phyloP scores from a whole-genome alignment of 2,888 invertebrate genomes.

The Oscheius myriophilus region DNA sequence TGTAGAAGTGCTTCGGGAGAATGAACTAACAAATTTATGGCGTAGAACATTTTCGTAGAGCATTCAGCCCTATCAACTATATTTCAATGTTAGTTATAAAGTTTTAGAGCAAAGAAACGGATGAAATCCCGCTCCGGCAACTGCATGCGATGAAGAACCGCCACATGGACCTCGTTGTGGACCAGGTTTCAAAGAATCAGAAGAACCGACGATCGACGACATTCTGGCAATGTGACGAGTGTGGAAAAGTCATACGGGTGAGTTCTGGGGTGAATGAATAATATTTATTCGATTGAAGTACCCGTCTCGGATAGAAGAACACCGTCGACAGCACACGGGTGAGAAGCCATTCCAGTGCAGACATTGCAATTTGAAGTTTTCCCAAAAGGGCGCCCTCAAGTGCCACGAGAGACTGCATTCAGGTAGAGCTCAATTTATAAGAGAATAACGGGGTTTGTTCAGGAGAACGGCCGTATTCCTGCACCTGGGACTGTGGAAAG shows the following conservation, averaged over 20 bases:
- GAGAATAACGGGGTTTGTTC: too few relatives aligned
- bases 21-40: too few relatives aligned
- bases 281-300: constrained; percentile 31
- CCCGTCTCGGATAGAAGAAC: constrained; percentile 45
- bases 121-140: background rate
- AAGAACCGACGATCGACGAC: constrained; percentile 19
- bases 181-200: constrained; percentile 2
- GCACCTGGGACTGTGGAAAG: constrained; percentile 63
- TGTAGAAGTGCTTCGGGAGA: too few relatives aligned
- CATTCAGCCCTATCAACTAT: too few relatives aligned
- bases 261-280: background rate
- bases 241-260: constrained; percentile 38
- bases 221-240: constrained; percentile 30
- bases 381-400: constrained; percentile 49
- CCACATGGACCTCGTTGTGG: constrained; percentile 30
- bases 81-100: too few relatives aligned
- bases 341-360: constrained; percentile 29
- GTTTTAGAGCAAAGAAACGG: constrained; percentile 15
- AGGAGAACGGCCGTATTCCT: constrained; percentile 56
- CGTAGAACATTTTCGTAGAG: too few relatives aligned
- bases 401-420: constrained; percentile 44
- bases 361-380: constrained; percentile 32
- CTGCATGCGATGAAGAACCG: constrained; percentile 28
- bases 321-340: constrained; percentile 41
- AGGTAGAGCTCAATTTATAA: too few relatives aligned